Conservation (phyloP, 2,797 vertebrate genomes). For the Apogon talboti region DNA sequence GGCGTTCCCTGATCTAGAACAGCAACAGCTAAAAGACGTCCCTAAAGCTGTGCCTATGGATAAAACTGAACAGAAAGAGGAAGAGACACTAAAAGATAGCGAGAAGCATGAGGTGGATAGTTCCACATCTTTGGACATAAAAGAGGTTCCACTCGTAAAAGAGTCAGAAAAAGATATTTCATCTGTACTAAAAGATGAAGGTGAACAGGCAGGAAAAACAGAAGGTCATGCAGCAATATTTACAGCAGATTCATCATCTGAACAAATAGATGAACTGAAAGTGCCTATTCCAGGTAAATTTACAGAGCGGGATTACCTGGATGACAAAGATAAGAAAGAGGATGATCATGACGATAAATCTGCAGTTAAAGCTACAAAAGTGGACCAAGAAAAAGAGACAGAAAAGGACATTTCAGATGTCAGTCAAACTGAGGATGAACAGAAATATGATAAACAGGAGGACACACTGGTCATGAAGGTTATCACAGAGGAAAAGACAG, state of each 20-base stretch:
- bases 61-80: slow-evolving; percentile 49
- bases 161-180: slow-evolving; percentile 60
- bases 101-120: slow-evolving; percentile 36
- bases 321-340: slow-evolving; percentile 63
- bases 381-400: slow-evolving; percentile 34
- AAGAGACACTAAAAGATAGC: slow-evolving; percentile 43
- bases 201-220: slow-evolving; percentile 50
- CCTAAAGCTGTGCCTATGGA: slow-evolving; percentile 17
- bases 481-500: slow-evolving; percentile 34
- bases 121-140: slow-evolving; percentile 46
- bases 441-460: slow-evolving; percentile 42
- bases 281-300: slow-evolving; percentile 70
- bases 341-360: slow-evolving; percentile 65
- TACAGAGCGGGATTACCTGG: slow-evolving; percentile 82
- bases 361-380: slow-evolving; percentile 65
- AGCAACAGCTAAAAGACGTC: slow-evolving; percentile 57
- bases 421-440: slow-evolving; percentile 46
- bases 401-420: slow-evolving; percentile 28
- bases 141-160: slow-evolving; percentile 41
- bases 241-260: slow-evolving; percentile 45
- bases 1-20: slow-evolving; percentile 63
- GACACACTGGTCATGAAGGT: slow-evolving; percentile 18
- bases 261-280: slow-evolving; percentile 55
- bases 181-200: slow-evolving; percentile 46
- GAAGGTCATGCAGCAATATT: slow-evolving; percentile 33